phyloP scores from a whole-genome alignment of 2,113 vertebrate species.

The Serinus canaria region DNA sequence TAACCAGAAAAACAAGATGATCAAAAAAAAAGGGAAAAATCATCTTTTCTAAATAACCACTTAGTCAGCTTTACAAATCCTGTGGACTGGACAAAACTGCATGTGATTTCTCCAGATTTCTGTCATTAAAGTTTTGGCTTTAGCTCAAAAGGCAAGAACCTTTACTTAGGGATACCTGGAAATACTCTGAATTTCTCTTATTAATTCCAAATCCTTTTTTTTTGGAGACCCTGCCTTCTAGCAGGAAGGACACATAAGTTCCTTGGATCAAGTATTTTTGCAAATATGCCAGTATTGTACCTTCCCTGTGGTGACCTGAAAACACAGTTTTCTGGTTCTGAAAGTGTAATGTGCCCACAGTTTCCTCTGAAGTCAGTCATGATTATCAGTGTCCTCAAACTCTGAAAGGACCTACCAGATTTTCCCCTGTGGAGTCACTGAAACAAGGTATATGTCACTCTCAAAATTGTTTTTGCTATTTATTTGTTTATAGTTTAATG shows the following conservation, averaged over 20 bases:
- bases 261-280: neutral
- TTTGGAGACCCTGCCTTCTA: neutral
- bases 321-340: neutral
- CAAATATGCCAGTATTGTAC: neutral
- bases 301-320: neutral
- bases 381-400: neutral
- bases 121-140: neutral
- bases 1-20: conserved; percentile 62
- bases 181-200: neutral
- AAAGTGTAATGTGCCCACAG: neutral
- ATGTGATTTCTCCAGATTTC: neutral
- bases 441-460: rapidly evolving
- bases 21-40: neutral
- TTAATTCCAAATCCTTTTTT: neutral
- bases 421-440: neutral
- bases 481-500: neutral
- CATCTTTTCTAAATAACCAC: neutral
- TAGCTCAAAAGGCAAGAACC: neutral
- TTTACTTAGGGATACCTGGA: neutral
- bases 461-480: neutral
- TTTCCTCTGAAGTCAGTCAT: neutral
- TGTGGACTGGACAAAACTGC: neutral
- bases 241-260: neutral
- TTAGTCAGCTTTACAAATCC: conserved; percentile 18
- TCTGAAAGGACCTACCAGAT: neutral